Evolutionary conservation across 2,888 invertebrate species (phyloP), one percentile per base, ranked within the genome.

Genomic region (Spodoptera exigua): DNA sequence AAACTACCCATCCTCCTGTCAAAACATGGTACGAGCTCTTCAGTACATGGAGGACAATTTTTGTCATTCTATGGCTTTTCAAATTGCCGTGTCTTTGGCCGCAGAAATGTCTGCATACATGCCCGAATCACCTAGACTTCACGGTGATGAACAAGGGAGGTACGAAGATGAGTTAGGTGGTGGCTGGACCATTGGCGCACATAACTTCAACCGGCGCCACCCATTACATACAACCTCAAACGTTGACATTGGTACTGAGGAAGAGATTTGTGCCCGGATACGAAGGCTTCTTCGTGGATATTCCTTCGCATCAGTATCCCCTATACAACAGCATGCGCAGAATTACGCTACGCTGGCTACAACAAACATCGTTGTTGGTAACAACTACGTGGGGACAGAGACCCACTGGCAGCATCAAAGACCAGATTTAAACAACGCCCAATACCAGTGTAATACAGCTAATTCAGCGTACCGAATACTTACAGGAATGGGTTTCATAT

Each of bases 401-500:
- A 52, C 52, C 0, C 37, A 53, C 2, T 53, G 57, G 57, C 49
- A 57, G 4, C 16, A 45, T 2, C 44, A 49, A 1, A 9, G 13
- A 2, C 49, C 57, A 0, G 45, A 57, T 2, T 2, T 39, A 10
- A 17, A 12, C 10, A 27, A 9, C 1, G 44, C 49, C 2, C 57
- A 61, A 17, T 61, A 61, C 34, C 61, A 61, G 12, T 61, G 61
- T 14, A 61, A 55, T 21, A 32, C 32, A 3, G 55, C 61, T 0
- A 61, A 61, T 18, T 61, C 61, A 7, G 47, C n/a, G 0, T 61
- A 61, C 40, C 14, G 61, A 9, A 27, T 55, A 1, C 14, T 61
- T 11, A 0, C 16, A 12, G 61, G 61, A 0, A 16, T 61, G 55
- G 49, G 27, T 3, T 11, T 61, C 3, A 49, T 55, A 1, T 4